phyloP scores from a whole-genome alignment of 1,140 invertebrate species.

The Odontomachus brunneus region DNA sequence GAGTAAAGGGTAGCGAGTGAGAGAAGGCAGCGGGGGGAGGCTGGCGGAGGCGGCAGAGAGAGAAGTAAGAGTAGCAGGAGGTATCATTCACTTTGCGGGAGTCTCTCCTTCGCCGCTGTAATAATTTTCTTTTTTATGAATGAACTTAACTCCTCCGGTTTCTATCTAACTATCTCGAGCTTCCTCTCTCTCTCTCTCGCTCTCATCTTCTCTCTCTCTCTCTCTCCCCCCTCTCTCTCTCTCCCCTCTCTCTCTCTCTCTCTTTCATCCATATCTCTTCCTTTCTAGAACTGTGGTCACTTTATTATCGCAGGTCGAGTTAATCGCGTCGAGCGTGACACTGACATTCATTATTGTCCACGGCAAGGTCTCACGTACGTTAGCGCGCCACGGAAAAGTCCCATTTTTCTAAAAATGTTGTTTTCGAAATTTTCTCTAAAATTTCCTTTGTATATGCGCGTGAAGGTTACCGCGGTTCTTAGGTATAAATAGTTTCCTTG shows the following conservation, averaged over 20 bases:
- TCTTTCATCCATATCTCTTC: neutral
- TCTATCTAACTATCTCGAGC: conserved; percentile 4
- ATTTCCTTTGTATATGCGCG: too few relatives aligned
- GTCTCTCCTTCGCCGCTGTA: conserved; percentile 66
- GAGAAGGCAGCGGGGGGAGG: conserved; percentile 1
- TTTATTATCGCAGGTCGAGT: neutral
- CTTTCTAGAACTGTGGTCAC: neutral
- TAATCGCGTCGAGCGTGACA: conserved; percentile 39
- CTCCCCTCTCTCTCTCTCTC: neutral
- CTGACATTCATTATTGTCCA: conserved; percentile 63
- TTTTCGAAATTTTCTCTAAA: too few relatives aligned
- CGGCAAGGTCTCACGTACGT: too few relatives aligned
- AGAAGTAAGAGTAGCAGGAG: conserved; percentile 49
- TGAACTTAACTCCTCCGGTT: conserved; percentile 63
- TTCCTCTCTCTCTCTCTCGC: conserved; percentile 17
- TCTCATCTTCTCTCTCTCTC: neutral
- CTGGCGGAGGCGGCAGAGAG: conserved; percentile 16
- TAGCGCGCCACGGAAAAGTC: too few relatives aligned
- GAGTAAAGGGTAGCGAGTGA: conserved; percentile 19
- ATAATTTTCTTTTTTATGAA: conserved; percentile 77
- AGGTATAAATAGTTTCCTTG: too few relatives aligned
- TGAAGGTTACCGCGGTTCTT: too few relatives aligned
- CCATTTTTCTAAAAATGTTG: too few relatives aligned
- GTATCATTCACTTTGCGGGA: conserved; percentile 75
- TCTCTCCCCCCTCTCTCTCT: neutral